Base-by-base conservation (phyloP, 2,797 vertebrate species). In the Thaleichthys pacificus region DNA sequence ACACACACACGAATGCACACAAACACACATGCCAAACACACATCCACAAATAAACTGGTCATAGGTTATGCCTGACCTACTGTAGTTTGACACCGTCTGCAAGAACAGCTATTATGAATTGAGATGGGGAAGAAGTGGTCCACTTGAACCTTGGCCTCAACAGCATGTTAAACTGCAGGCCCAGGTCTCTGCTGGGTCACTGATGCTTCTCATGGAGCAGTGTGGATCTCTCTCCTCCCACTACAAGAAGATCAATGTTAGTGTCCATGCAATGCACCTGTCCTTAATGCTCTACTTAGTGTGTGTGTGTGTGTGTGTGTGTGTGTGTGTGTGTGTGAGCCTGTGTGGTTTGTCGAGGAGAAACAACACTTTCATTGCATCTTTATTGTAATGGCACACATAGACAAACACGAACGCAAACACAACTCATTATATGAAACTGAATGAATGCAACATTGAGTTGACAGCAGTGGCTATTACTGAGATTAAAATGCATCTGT, bases 401-500 rank as follows among this genome's bases (percentile, higher is more conserved):
- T 26, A 49, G 21, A 57, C 57, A 57, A 38, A 56, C 72, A 62
- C 58, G 62, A 5, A 57, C 2, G 7, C 15, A n/a, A 19, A 66
- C 30, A 38, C 51, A 54, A 65, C 54, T 69, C 24, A 64, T 63
- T 35, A 47, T 64, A 35, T 35, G 32, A 5, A 35, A 35, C 32
- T 35, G 32, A 35, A 35, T 35, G 32, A 68, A 11, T 47, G 58
- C 28, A 64, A 17, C 4, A 49, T 72, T 58, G 28, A 77, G 71
- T 47, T 72, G 56, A 80, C 70, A 79, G 66, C 11, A 42, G 61
- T 72, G 79, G 67, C 62, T 80, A 22, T 76, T 81, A 61, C 81
- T 70, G 66, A 74, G 57, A 74, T 54, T 74, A 66, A 81, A 82
- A 86, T 81, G 72, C 70, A 82, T 82, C 54, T 76, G 30, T 74